phyloP scores from a whole-genome alignment of 2,113 vertebrate genomes.

The Apeltes quadracus region DNA sequence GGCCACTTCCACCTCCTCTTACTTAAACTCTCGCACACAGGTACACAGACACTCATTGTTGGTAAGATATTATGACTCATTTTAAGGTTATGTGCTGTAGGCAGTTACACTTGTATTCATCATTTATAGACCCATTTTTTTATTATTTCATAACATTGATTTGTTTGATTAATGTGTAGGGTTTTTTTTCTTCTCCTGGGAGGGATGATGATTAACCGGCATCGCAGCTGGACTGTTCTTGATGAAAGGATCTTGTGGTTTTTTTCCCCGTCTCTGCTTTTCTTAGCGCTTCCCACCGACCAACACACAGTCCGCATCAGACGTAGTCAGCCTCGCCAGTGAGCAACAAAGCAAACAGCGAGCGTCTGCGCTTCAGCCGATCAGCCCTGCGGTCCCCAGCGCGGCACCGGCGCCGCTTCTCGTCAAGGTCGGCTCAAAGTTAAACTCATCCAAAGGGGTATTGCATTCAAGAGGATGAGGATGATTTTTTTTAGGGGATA shows the following conservation, averaged over 20 bases:
- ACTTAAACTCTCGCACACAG: conserved; percentile 45
- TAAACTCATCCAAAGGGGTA: too few species aligned
- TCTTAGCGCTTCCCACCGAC: conserved; percentile 81
- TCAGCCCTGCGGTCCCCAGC: conserved; percentile 68
- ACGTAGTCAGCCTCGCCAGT: conserved; percentile 81
- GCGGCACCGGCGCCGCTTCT: conserved; percentile 84
- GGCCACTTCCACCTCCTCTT: conserved; percentile 73
- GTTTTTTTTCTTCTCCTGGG: conserved; percentile 8
- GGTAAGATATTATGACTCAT: background rate
- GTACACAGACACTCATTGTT: too few species aligned
- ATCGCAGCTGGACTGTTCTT: conserved; percentile 23
- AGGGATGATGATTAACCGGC: conserved; percentile 41
- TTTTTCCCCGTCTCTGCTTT: conserved; percentile 48
- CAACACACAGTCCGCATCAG: conserved; percentile 76
- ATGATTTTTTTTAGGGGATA: conserved; percentile 1
- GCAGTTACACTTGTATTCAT: conserved; percentile 1
- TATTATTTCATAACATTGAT: background rate
- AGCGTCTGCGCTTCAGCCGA: conserved; percentile 67
- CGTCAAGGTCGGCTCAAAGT: conserved; percentile 84
- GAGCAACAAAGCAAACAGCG: conserved; percentile 72
- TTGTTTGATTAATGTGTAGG: conserved; percentile 10
- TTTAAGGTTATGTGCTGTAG: background rate
- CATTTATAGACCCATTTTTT: background rate
- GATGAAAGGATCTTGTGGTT: conserved; percentile 23
- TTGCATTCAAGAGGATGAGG: too few species aligned